phyloP scores from a whole-genome alignment of 1,140 invertebrate species.

The Drosophila burlai region DNA sequence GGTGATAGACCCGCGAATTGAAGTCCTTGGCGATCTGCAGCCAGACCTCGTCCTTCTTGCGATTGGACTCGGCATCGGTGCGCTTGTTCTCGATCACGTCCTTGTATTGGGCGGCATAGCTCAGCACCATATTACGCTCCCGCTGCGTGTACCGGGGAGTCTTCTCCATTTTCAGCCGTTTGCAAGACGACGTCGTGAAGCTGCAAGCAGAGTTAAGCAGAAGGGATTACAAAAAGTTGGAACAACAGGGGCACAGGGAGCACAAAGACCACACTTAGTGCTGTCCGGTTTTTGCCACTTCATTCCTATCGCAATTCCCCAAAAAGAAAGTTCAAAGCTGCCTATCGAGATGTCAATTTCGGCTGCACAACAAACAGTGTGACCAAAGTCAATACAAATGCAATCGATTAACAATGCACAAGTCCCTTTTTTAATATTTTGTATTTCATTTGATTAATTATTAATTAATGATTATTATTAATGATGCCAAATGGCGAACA shows the following conservation, averaged over 20 bases:
- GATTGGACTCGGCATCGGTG: constrained; percentile 84
- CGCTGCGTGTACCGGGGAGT: constrained; percentile 85
- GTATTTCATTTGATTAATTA: neutral
- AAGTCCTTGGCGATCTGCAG: constrained; percentile 84
- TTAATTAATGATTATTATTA: no score
- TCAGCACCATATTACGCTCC: constrained; percentile 85
- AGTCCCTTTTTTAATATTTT: neutral
- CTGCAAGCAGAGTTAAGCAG: constrained; percentile 22
- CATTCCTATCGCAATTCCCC: neutral
- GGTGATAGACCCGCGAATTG: constrained; percentile 79
- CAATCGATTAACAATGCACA: neutral
- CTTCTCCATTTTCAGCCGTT: constrained; percentile 85
- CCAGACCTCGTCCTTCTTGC: constrained; percentile 84
- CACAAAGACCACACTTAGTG: neutral
- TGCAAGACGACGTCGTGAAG: constrained; percentile 85
- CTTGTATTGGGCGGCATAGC: constrained; percentile 83
- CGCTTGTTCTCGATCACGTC: constrained; percentile 84
- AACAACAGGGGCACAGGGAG: neutral
- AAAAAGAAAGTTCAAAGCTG: neutral
- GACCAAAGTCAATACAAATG: neutral
- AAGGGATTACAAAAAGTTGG: neutral
- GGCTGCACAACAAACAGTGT: neutral
- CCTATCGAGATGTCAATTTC: neutral
- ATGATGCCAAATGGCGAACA: no score
- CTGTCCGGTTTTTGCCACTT: neutral